Percentiles rank a stretch among this genome's conserved stretches.
These are phyloP conservation scores for Paelopatides confundens DNA, from an alignment of 53 echinoderm and acorn worm species.

Conservation along the genomic window DNA sequence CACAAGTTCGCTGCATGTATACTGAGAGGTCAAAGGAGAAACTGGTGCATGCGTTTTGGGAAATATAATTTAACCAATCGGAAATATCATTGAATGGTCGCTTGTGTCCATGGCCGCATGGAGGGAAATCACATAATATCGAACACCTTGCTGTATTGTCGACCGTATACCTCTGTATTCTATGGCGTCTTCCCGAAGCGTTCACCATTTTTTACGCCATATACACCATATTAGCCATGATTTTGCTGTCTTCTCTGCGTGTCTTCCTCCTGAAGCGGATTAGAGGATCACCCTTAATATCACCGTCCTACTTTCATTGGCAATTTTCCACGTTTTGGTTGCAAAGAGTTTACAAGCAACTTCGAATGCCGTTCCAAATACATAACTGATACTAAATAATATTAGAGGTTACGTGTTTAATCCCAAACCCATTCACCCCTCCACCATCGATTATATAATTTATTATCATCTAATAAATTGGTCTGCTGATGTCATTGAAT, in stretches of 20 bases:
- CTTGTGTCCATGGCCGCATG: constrained; percentile 64
- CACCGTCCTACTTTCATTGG: constrained; percentile 85
- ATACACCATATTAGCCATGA: constrained; percentile 86
- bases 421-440: too few relatives aligned
- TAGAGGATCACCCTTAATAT: constrained; percentile 92
- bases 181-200: constrained; percentile 80
- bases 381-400: too few relatives aligned
- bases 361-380: constrained; percentile 90
- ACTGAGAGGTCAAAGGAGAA: too few relatives aligned
- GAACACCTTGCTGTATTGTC: constrained; percentile 79
- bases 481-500: too few relatives aligned
- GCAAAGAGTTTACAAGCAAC: constrained; percentile 96
- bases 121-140: constrained; percentile 55
- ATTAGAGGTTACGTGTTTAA: too few relatives aligned
- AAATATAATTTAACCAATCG: constrained; percentile 67
- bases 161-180: constrained; percentile 66
- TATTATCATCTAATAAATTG: too few relatives aligned
- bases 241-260: constrained; percentile 80
- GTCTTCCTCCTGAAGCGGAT: constrained; percentile 88
- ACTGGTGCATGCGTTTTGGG: too few relatives aligned
- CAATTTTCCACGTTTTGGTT: constrained; percentile 90
- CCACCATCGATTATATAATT: too few relatives aligned
- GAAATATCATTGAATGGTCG: constrained; percentile 84
- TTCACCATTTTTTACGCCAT: constrained; percentile 85
- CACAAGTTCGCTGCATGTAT: too few relatives aligned